Evolutionary conservation across 2,888 invertebrate genomes (phyloP).

Genomic region (Crocallis elinguaria): DNA sequence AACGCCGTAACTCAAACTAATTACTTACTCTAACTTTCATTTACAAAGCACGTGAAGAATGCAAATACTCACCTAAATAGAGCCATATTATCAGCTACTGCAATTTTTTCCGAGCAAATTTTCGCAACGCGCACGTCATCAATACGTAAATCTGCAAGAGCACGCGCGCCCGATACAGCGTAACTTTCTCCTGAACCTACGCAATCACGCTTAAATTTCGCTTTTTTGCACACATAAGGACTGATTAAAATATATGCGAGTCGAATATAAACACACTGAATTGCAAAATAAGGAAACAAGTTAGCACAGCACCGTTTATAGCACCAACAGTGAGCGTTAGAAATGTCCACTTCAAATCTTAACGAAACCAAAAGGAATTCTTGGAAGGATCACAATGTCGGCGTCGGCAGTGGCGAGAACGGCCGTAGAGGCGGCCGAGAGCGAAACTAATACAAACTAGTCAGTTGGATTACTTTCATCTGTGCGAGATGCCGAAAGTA

Average conservation of each 20-base stretch:
- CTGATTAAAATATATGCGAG: constrained; percentile 25
- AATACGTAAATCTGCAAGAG: constrained; percentile 56
- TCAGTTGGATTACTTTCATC: constrained; percentile 77
- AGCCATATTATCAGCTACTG: constrained; percentile 44
- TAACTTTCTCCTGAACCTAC: constrained; percentile 68
- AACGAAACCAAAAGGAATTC: constrained; percentile 14
- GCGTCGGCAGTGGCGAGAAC: constrained; percentile 32
- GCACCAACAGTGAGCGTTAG: constrained; percentile 6
- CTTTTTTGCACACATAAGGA: constrained; percentile 59
- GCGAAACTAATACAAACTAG: constrained; percentile 75
- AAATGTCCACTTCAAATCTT: constrained; percentile 1
- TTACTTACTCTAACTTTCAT: constrained; percentile 29
- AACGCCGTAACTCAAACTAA: constrained; percentile 17
- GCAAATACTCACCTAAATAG: constrained; percentile 45
- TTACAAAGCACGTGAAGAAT: constrained; percentile 30
- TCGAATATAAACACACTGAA: constrained; percentile 23
- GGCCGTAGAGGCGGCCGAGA: constrained; percentile 60
- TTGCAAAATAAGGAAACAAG: constrained; percentile 22
- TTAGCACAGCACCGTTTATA: no score
- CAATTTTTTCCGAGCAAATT: constrained; percentile 51
- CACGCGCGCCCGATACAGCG: constrained; percentile 56
- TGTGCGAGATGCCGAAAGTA: constrained; percentile 73
- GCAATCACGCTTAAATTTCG: constrained; percentile 67
- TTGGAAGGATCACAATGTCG: constrained; percentile 31
- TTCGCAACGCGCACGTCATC: constrained; percentile 64